Base-by-base conservation (phyloP, 92 coral and sea anemone species). In the Epizoanthus fatuus region DNA sequence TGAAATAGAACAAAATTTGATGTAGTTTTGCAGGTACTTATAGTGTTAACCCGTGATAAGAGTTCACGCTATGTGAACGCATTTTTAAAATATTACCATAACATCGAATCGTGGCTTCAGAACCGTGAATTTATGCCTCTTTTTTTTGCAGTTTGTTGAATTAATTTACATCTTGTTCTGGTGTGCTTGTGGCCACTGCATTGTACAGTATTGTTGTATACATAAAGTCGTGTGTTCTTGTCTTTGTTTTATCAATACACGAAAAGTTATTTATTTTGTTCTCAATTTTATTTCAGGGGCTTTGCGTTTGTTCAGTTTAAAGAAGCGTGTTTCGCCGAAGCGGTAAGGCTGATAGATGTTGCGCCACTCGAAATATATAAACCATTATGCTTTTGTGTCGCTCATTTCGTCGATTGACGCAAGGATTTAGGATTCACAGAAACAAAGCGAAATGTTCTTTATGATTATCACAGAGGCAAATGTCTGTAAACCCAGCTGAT, bases 261-360 rank as follows among this genome's bases (percentile, higher is more conserved):
- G 25, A 5, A 77, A 60, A 60, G 70, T 77, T 77, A 77, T 77
- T 77, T 60, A 77, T 77, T 77, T 77, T 77, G 82, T 38, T 60
- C 70, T 77, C 58, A 66, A 57, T 74, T 89, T 89, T 87, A 39
- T 91, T 93, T 68, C 71, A 96, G 99, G 89, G 99, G 99, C 38
- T 96, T 96, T 90, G 99, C 95, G 4, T 96, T 96, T 83, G 98
- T 96, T 22, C 99, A 96, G 59, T 96, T 96, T 74, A 95, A 95
- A 80, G 96, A 96, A 59, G 93, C 93, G 22, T 66, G 85, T n/a
- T 68, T 60, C 14, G 96, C 96, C 8, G 94, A 93, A 54, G 89
- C 86, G 96, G 96, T 93, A 79, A 84, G 91, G 9, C 11, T 75
- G 9, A 55, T 45, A 56, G 52, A 57, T 8, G 19, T 37, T 32